Evolutionary conservation across 2,113 vertebrate genomes (phyloP), one percentile per base, ranked within the genome.

Genomic region (Edolisoma coerulescens): DNA sequence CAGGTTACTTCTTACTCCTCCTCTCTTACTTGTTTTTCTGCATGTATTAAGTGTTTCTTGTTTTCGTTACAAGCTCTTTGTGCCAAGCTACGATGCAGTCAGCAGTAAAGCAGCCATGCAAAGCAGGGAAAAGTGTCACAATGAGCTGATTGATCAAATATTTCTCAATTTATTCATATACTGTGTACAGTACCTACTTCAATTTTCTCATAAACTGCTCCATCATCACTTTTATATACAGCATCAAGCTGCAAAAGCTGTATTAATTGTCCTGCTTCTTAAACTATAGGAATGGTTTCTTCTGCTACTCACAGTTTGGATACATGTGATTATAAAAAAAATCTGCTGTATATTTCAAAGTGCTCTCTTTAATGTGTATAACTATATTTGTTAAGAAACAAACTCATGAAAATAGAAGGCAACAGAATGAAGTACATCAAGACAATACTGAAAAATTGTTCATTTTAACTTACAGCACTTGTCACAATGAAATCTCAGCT

Each of bases 351-450:
- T 81, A 45, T 90, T 90, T 90, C 37, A 70, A 88, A 84, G 71
- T 60, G 23, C 60, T 89, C 73, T 78, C 68, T 92, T 93, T 77
- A 68, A 80, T 67, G 67, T 90, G 10, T 52, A 59, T 70, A 93
- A 65, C 73, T 77, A n/a, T 77, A 60, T 95, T 97, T 97, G 93
- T 95, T 96, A 96, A 95, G 78, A 74, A 95, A 95, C 93, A 97
- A 96, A 93, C 9, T 6, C 52, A 35, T 80, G 63, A 92, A 96
- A 96, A 93, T 91, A 95, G 76, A 96, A 92, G 68, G 60, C 90
- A 97, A 90, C 90, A 96, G 95, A 92, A 96, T 90, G 87, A 92
- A 78, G 64, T 83, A 70, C 90, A 89, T 84, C 82, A 90, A 60
- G 56, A 93, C 80, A 86, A 89, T 45, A 88, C 80, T 89, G 79